phyloP scores from a whole-genome alignment of 2,113 vertebrate genomes.

The Tichodroma muraria region DNA sequence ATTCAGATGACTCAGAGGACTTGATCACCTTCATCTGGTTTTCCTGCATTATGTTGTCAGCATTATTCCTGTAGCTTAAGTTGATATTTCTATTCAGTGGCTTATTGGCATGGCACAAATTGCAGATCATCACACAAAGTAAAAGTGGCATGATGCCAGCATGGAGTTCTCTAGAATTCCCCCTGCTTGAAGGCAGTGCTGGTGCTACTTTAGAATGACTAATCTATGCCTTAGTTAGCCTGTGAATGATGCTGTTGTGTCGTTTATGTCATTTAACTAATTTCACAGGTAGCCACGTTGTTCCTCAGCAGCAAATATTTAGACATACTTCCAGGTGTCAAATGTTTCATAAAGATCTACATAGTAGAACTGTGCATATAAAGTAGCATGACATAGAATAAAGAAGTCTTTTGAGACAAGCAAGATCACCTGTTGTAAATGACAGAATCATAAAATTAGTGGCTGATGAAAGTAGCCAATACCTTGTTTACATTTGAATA shows the following conservation, averaged over 20 bases:
- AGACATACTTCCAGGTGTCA: neutral
- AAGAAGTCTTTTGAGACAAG: neutral
- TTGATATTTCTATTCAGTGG: neutral
- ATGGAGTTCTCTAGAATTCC: neutral
- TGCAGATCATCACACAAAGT: conserved; percentile 35
- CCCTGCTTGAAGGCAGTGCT: neutral
- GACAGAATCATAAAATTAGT: conserved; percentile 16
- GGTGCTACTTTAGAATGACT: neutral
- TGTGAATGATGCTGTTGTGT: neutral
- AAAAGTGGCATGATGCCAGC: neutral
- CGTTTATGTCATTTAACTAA: neutral
- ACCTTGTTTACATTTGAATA: conserved; percentile 27
- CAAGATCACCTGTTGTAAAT: neutral
- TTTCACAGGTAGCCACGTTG: neutral
- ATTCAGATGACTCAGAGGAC: conserved; percentile 40
- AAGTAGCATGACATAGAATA: neutral
- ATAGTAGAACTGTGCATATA: neutral
- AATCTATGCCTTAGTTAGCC: neutral
- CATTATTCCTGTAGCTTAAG: conserved; percentile 33
- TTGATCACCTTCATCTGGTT: conserved; percentile 45
- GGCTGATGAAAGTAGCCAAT: neutral
- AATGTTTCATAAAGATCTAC: neutral
- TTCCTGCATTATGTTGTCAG: conserved; percentile 17
- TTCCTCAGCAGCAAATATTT: neutral
- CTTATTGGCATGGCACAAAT: conserved; percentile 41